These are phyloP conservation scores for Caprella mutica DNA, from an alignment of 2,888 invertebrate genomes.

Conservation along the genomic window DNA sequence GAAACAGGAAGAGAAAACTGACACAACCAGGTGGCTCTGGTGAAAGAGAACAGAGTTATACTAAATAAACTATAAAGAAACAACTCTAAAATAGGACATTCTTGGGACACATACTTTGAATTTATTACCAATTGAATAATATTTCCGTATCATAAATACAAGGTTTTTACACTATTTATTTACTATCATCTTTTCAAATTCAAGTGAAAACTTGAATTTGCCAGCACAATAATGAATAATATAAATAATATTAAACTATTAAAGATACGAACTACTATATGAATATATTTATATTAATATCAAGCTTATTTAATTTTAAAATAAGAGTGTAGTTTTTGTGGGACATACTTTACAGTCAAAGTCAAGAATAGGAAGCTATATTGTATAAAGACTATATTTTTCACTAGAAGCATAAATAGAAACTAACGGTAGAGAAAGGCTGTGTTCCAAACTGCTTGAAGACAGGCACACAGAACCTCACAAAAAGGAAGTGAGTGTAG, in stretches of 20 bases:
- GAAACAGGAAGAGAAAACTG: conserved; percentile 60
- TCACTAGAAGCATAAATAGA: too few species aligned
- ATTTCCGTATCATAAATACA: neutral
- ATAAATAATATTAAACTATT: too few species aligned
- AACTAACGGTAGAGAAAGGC: conserved; percentile 31
- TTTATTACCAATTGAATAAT: neutral
- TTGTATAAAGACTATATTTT: too few species aligned
- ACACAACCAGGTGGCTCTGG: conserved; percentile 40
- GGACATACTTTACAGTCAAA: too few species aligned
- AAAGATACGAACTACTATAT: too few species aligned
- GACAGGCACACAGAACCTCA: conserved; percentile 58
- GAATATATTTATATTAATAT: too few species aligned
- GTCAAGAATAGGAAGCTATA: too few species aligned
- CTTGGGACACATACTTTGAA: neutral
- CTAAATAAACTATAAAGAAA: neutral
- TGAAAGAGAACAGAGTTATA: neutral
- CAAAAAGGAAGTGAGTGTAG: conserved; percentile 67
- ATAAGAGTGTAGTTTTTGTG: too few species aligned
- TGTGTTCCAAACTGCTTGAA: conserved; percentile 52
- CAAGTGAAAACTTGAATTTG: neutral
- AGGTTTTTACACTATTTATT: neutral
- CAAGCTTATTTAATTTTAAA: too few species aligned
- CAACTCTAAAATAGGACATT: neutral
- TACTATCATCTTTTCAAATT: neutral
- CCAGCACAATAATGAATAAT: neutral